Evolutionary conservation across 2,797 vertebrate species (phyloP).

Genomic region (Cygnus olor): DNA sequence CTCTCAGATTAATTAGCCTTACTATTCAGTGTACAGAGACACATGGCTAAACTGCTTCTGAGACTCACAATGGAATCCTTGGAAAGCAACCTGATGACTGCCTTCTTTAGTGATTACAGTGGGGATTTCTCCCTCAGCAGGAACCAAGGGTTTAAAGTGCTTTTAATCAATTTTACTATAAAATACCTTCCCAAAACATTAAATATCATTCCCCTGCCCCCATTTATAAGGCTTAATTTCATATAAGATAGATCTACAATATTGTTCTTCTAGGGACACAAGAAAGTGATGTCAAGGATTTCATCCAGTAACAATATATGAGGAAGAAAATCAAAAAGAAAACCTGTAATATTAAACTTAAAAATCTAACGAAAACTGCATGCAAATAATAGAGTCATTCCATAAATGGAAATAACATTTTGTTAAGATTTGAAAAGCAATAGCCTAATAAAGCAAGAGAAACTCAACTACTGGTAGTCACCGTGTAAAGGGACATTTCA

Average conservation of each 20-base stretch:
- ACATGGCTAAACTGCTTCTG: conserved; percentile 14
- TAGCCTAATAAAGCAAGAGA: conserved; percentile 58
- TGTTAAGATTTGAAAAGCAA: conserved; percentile 61
- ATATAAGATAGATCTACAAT: background rate
- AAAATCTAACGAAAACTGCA: background rate
- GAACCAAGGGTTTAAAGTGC: conserved; percentile 26
- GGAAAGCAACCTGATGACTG: conserved; percentile 41
- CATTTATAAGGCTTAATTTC: conserved; percentile 13
- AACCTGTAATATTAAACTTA: background rate
- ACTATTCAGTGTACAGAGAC: background rate
- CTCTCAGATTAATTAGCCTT: conserved; percentile 52
- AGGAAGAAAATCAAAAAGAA: background rate
- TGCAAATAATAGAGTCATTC: conserved; percentile 1
- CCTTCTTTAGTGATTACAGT: conserved; percentile 41
- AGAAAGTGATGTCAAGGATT: background rate
- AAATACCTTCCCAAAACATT: conserved; percentile 36
- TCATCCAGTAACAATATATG: background rate
- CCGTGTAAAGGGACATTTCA: conserved; percentile 43
- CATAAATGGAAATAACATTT: conserved; percentile 36
- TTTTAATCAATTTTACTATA: conserved; percentile 53
- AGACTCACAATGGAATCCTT: background rate
- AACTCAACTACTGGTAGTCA: conserved; percentile 42
- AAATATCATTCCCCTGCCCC: conserved; percentile 9
- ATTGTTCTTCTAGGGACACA: background rate
- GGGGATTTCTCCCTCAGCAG: conserved; percentile 50